Evolutionary conservation across 2,797 vertebrate genomes (phyloP), one percentile per base, ranked within the genome.

Genomic region (Melanotaenia nigrans): DNA sequence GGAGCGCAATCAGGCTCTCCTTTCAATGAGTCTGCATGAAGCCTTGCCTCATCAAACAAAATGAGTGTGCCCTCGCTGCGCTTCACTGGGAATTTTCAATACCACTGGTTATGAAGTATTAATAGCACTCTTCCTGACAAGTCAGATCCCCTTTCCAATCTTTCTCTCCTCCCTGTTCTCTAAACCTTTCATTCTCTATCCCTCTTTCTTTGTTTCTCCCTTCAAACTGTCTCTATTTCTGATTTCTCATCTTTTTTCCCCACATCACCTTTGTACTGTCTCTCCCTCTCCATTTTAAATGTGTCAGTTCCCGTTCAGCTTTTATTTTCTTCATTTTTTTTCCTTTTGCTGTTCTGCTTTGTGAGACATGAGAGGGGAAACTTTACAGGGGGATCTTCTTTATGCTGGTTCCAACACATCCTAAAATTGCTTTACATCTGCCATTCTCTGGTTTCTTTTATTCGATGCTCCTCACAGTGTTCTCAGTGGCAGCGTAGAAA

Each of bases 51-150:
- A 90, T 92, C 89, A 91, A 89, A 87, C 75, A 76, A 79, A 90
- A 86, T 73, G 77, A 84, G 77, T 33, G 76, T 32, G 61, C 83
- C 78, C 71, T 70, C 49, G 47, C 81, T n/a, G 86, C 3, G 84
- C 84, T 87, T 91, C 83, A 85, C 86, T 90, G 88, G 85, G 91
- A 92, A 91, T 90, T 87, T 89, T 91, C 83, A 89, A 90, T 88
- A 73, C 83, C 25, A 75, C 86, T 89, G 86, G 79, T 91, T 88
- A 91, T 93, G 77, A 92, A 92, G 87, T 91, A 94, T 93, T 92
- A 90, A 93, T 91, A 91, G 79, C 71, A 65, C 76, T 79, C 79
- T 87, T 89, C 84, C 83, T 85, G 79, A 89, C 75, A 79, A 87
- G 88, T 80, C 77, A 75, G 61, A 85, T 74, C 79, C 82, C 74